Evolutionary conservation across 2,113 vertebrate species (phyloP), one percentile per base, ranked within the genome.

Genomic region (Pelodiscus sinensis): DNA sequence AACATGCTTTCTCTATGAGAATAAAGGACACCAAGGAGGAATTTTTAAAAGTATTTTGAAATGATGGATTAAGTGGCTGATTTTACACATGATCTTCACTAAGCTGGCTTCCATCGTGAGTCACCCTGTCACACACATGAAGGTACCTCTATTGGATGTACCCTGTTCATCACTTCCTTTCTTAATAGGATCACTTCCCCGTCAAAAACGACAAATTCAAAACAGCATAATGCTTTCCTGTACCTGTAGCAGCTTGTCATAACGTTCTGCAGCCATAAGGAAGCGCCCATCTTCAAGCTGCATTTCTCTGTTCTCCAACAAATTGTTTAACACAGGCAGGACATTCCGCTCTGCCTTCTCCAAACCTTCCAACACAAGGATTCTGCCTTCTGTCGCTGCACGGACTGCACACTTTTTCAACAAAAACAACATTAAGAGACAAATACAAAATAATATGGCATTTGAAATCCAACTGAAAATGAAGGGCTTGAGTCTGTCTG

Each of bases 221-320:
- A 79, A 75, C 1, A 11, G 0, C 3, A 51, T 31, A 90, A 55
- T 88, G 54, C 55, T 79, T 55, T 73, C 82, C 90, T 93, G 89
- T 96, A 99, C 99, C 98, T 99, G 97, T 81, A 99, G 97, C 94
- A 99, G 98, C 94, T 99, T 99, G 98, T 99, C 99, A 0, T 99
- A 99, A 77, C 99, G 99, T 90, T 99, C 98, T 0, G 99, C 98
- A 56, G 99, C 98, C 99, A 99, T 99, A 3, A 99, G 98, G 96
- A 99, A 99, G 57, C 99, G 99, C 25, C 99, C 99, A 21, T 99
- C 99, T 96, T 99, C 99, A 85, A 99, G 98, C 85, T 99, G 99
- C 99, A 99, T 99, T 97, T 99, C 99, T 81, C 99, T 97, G 2
- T 99, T 99, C 96, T 99, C 99, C 96, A 99, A 97, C 91, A 99